Evolutionary conservation across 1,140 invertebrate species (phyloP).

Genomic region (Drosophila mayri): DNA sequence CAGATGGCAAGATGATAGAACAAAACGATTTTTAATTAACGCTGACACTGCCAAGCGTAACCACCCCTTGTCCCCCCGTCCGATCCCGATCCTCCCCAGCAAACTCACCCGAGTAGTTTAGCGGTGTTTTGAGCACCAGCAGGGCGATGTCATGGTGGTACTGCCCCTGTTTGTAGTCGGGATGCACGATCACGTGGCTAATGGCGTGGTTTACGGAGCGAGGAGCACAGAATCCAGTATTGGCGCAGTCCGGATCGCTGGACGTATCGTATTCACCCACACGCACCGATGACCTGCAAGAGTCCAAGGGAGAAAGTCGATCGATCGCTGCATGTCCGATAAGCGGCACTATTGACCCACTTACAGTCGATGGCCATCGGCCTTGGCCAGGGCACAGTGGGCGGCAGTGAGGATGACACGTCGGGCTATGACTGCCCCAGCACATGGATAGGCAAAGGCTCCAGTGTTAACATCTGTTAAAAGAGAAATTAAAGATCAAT

Average conservation of each 20-base stretch:
- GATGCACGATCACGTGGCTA: slow-evolving; percentile 89
- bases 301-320: slow-evolving; percentile 40
- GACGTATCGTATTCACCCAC: slow-evolving; percentile 88
- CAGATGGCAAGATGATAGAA: slow-evolving; percentile 55
- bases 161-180: slow-evolving; percentile 88
- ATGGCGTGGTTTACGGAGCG: slow-evolving; percentile 88
- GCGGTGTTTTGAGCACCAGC: slow-evolving; percentile 87
- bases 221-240: slow-evolving; percentile 88
- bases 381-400: slow-evolving; percentile 89
- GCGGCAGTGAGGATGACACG: slow-evolving; percentile 88
- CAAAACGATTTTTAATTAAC: slow-evolving; percentile 83
- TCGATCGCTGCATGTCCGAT: slow-evolving; percentile 5
- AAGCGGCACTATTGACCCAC: slow-evolving; percentile 53
- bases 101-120: slow-evolving; percentile 88
- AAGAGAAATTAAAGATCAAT: too few relatives aligned
- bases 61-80: slow-evolving; percentile 5
- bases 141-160: slow-evolving; percentile 90
- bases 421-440: slow-evolving; percentile 88
- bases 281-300: slow-evolving; percentile 86
- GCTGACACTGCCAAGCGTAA: slow-evolving; percentile 68
- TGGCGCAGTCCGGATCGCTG: slow-evolving; percentile 88
- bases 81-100: neutral
- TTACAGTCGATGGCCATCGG: slow-evolving; percentile 89
- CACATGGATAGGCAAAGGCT: slow-evolving; percentile 88
- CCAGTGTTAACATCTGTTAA: slow-evolving; percentile 87